Evolutionary conservation across 2,888 invertebrate species (phyloP).

Genomic region (Athripsodes cinereus): DNA sequence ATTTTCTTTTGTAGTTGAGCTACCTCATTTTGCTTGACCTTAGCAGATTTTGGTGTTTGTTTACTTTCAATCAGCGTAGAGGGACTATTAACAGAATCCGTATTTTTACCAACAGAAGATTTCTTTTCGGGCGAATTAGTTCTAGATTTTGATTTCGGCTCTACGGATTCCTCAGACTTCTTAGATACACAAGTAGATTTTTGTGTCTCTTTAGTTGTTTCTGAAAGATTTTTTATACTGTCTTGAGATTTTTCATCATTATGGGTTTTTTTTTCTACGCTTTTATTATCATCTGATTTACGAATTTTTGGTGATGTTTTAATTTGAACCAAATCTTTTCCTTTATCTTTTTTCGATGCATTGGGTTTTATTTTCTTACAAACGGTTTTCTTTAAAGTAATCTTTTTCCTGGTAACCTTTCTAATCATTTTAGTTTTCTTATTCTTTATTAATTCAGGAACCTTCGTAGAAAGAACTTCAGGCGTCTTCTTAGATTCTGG

Average conservation of each 20-base stretch:
- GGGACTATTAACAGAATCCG: neutral
- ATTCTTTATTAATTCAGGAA: too few species aligned
- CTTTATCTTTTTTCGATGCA: neutral
- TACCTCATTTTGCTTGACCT: neutral
- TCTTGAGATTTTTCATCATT: neutral
- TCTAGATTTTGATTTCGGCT: neutral
- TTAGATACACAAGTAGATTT: neutral
- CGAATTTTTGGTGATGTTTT: neutral
- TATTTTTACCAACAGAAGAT: neutral
- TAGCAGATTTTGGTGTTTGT: neutral
- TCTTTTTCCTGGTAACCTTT: neutral
- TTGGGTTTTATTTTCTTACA: too few species aligned
- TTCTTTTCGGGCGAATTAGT: neutral
- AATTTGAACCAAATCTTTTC: neutral
- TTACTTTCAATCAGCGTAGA: neutral
- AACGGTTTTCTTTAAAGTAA: neutral
- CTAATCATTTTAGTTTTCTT: neutral
- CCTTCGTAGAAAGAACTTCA: too few species aligned
- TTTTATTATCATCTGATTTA: neutral
- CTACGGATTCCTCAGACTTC: neutral
- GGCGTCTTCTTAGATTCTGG: neutral
- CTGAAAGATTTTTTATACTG: neutral
- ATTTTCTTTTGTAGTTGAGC: conserved; percentile 4
- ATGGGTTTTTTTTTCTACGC: neutral
- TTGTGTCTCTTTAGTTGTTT: neutral